These are phyloP conservation scores for Calosoma granatense DNA, from an alignment of 1,140 invertebrate species.

Conservation along the genomic window DNA sequence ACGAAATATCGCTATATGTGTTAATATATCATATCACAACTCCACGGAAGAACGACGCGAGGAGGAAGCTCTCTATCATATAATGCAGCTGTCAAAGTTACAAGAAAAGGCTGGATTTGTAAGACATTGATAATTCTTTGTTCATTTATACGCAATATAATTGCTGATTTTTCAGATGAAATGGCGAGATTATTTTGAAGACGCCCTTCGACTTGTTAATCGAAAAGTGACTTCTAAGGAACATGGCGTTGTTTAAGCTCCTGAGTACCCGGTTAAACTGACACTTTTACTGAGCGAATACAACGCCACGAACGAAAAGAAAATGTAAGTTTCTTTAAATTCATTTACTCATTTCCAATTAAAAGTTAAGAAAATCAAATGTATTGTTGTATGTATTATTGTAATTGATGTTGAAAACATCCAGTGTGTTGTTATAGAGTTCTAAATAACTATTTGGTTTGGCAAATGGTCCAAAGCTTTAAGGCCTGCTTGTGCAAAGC, in stretches of 20 bases:
- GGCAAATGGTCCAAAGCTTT: conserved; percentile 79
- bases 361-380: no score
- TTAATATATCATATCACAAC: no score
- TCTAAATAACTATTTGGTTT: conserved; percentile 86
- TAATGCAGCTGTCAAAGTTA: conserved; percentile 67
- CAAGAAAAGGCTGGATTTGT: conserved; percentile 68
- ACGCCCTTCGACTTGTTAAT: conserved; percentile 63
- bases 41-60: conserved; percentile 76
- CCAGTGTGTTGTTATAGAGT: conserved; percentile 47
- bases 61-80: conserved; percentile 83
- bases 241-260: conserved; percentile 75
- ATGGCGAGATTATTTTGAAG: conserved; percentile 76
- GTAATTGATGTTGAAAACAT: no score
- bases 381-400: no score
- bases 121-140: conserved; percentile 31
- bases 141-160: conserved; percentile 10
- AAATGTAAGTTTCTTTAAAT: no score
- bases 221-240: conserved; percentile 45
- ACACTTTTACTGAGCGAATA: conserved; percentile 60
- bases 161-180: conserved; percentile 48
- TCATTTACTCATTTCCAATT: no score
- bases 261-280: conserved; percentile 71
- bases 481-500: conserved; percentile 77
- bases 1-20: no score
- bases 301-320: conserved; percentile 56